Evolutionary conservation across 2,113 vertebrate species (phyloP), one percentile per base, ranked within the genome.

Genomic region (Bos indicus): DNA sequence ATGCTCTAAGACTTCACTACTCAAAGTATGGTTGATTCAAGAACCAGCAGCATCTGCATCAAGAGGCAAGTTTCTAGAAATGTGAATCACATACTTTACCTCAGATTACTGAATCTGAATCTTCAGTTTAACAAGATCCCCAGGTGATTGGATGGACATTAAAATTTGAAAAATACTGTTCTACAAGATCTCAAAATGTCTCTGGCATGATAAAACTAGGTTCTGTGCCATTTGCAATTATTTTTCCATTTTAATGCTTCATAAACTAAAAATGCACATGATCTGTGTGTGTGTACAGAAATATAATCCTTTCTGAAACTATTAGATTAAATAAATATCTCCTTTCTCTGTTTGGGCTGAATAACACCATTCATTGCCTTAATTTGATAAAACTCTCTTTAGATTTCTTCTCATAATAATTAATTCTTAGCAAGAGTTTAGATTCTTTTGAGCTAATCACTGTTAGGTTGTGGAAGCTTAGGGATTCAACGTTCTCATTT

Each of bases 391-490:
- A 95, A 78, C 4, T 84, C 40, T 93, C 51, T 62, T 91, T 84
- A 93, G 62, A 87, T 95, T 97, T 85, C 17, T 92, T 48, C 54
- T 88, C 30, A 81, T 54, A 90, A 93, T 90, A 88, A 94, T 91
- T 52, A 92, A 19, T 97, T 96, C 62, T 91, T 91, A 91, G 77
- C 30, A 94, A 67, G 28, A 91, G 97, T 89, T 97, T 95, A 87
- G 88, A 97, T 97, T 94, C 52, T 89, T 83, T 94, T 95, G 52
- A 88, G 52, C 56, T 97, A 95, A 96, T 97, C 36, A 83, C n/a
- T 78, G 4, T 64, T 89, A 95, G 57, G 77, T 93, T 21, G 0
- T 62, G 82, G 36, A 94, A 86, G 67, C 43, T 93, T 90, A 81
- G 36, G 36, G 74, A 94, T 36, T 96, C 33, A 78, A 16, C 26